Conservation (phyloP, 2,888 invertebrate species). For the Lathronympha strigana region DNA sequence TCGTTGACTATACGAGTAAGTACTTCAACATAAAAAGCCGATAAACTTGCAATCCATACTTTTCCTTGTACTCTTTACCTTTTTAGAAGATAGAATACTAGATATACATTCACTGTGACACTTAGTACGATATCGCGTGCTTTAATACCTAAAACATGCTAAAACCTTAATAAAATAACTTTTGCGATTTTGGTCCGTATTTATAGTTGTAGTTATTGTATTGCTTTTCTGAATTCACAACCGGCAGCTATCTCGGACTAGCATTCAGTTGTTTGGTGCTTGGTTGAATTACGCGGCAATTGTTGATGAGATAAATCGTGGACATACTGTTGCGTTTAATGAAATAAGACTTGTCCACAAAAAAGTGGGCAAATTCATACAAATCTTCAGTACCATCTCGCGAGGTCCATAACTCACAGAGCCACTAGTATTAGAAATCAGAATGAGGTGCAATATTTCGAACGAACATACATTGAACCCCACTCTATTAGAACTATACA, state of each 20-base stretch:
- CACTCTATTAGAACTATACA: background rate
- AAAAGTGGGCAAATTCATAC: background rate
- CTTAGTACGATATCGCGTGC: constrained; percentile 25
- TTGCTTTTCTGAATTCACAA: constrained; percentile 36
- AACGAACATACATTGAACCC: no score
- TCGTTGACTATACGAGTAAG: no score
- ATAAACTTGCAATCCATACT: no score
- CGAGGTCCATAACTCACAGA: no score
- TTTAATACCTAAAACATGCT: constrained; percentile 13
- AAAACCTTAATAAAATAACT: constrained; percentile 31
- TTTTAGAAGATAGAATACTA: background rate
- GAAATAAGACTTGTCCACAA: background rate
- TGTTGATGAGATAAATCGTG: background rate
- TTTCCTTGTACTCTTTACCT: no score
- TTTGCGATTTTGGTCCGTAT: constrained; percentile 18
- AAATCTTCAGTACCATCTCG: no score
- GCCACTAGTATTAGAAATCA: no score
- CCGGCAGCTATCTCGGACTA: constrained; percentile 18
- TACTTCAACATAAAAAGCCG: no score
- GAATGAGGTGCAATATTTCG: no score
- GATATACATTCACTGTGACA: background rate
- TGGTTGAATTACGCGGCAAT: constrained; percentile 20
- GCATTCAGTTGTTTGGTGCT: constrained; percentile 29
- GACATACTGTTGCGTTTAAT: constrained; percentile 1
- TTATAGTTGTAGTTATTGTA: constrained; percentile 17